These are phyloP conservation scores for Chionomys nivalis DNA, from an alignment of 2,113 vertebrate species.

Conservation along the genomic window DNA sequence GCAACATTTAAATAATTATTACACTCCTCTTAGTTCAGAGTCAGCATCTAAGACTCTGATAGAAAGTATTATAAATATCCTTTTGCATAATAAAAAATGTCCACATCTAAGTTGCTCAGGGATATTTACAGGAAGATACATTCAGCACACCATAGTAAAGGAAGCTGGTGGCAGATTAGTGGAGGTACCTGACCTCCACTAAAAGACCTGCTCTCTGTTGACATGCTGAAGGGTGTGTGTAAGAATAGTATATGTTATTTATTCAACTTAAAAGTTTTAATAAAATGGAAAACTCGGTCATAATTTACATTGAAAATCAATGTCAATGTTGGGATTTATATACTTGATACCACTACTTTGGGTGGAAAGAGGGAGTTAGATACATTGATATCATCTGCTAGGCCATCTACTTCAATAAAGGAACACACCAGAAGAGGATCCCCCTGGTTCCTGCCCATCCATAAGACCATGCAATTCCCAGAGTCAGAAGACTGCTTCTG, in stretches of 20 bases:
- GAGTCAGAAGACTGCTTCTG: background rate
- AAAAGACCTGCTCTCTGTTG: background rate
- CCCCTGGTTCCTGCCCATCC: background rate
- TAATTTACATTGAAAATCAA: slow-evolving; percentile 35
- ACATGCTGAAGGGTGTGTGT: background rate
- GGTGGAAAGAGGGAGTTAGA: background rate
- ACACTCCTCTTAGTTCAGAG: slow-evolving; percentile 77
- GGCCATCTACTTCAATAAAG: slow-evolving; percentile 13
- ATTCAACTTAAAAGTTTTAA: slow-evolving; percentile 4
- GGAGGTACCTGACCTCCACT: slow-evolving; percentile 62
- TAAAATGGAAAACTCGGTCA: background rate
- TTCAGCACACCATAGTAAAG: background rate
- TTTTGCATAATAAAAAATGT: slow-evolving; percentile 68
- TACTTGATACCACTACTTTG: background rate
- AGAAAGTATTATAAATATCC: slow-evolving; percentile 72
- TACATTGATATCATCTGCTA: background rate
- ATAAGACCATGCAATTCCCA: background rate
- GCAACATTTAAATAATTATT: slow-evolving; percentile 78
- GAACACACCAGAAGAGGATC: background rate
- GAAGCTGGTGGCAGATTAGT: background rate
- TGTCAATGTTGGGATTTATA: background rate
- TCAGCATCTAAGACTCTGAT: slow-evolving; percentile 78
- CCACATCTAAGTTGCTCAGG: slow-evolving; percentile 61
- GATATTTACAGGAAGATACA: slow-evolving; percentile 68
- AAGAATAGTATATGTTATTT: background rate